phyloP scores from a whole-genome alignment of 2,113 vertebrate species.

The Semnornis frantzii region DNA sequence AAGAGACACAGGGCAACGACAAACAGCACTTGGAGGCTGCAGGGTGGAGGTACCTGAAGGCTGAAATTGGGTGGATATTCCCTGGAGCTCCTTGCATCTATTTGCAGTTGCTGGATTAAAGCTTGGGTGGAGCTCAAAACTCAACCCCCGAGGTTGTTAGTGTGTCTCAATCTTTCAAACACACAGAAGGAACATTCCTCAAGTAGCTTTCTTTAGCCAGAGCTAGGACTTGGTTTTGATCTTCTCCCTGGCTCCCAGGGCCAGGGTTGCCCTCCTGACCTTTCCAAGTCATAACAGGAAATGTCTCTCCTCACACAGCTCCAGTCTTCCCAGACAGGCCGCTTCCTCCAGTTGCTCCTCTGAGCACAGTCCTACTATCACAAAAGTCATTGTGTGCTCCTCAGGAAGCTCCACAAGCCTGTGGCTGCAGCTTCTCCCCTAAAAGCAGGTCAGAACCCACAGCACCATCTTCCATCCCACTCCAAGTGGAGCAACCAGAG shows the following conservation, averaged over 20 bases:
- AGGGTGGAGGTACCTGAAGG: background rate
- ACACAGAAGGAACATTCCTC: background rate
- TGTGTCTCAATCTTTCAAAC: background rate
- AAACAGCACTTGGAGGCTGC: background rate
- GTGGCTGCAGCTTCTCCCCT: background rate
- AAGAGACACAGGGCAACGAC: background rate
- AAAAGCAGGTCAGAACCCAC: background rate
- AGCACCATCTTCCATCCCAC: background rate
- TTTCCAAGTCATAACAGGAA: constrained; percentile 67
- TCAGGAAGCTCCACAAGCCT: fast-evolving
- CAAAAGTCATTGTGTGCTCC: background rate
- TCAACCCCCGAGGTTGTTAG: background rate
- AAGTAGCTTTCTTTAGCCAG: background rate
- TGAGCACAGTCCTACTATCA: background rate
- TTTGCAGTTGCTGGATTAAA: background rate
- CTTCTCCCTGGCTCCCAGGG: constrained; percentile 44
- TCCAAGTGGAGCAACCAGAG: background rate
- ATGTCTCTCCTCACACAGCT: background rate
- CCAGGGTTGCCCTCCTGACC: constrained; percentile 38
- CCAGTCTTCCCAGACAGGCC: constrained; percentile 29
- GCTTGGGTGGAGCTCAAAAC: background rate
- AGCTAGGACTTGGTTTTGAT: constrained; percentile 5
- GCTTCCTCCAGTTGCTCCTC: background rate
- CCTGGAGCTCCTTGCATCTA: background rate
- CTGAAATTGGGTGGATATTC: background rate